Base-by-base conservation (phyloP, 2,797 vertebrate genomes). In the Rhinoraja longicauda region DNA sequence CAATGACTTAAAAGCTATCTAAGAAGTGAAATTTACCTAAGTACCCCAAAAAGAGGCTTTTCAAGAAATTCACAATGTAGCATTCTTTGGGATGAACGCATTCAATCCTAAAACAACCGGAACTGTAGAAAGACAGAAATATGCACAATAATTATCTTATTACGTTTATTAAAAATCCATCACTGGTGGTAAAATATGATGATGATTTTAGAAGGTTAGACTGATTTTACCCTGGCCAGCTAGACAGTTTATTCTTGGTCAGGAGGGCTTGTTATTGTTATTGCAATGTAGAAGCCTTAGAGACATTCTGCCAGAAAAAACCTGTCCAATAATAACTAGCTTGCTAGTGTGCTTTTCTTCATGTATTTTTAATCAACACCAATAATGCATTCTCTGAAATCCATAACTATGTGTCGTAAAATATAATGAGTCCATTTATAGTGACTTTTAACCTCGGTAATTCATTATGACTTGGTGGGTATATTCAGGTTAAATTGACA, bases 1-100 rank as follows among this genome's bases (percentile, higher is more conserved):
- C 72, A 57, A 92, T 53, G 90, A 39, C 32, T 91, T 70, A 36
- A 91, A 91, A 91, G 67, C 90, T 73, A 91, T 92, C 90, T 92
- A 57, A 92, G 90, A 53, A 45, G 70, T 92, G 90, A 92, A 92
- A 92, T 75, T 92, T 75, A 92, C 45, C 90, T 57, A 92, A 91
- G 67, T 91, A 64, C 90, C 70, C 32, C 70, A 39, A 91, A 73
- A 75, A 75, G 90, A 57, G 70, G 90, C 67, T 92, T 73, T 92
- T 75, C 88, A 90, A 92, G n/a, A 73, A 15, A 39, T 72, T 73
- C 36, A 92, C 84, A 88, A 88, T 88, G 36, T 88, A 36, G 59
- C 29, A 15, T 86, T 64, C 64, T 91, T 32, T 91, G 64, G 70
- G 67, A 91, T 19, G 9, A 53, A 64, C 36, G 72, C 39, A 45